A percentile compares a stretch with the other conserved stretches of the same genome.
Evolutionary conservation across 2,888 invertebrate genomes (phyloP).

Genomic region (Idaea dimidiata): DNA sequence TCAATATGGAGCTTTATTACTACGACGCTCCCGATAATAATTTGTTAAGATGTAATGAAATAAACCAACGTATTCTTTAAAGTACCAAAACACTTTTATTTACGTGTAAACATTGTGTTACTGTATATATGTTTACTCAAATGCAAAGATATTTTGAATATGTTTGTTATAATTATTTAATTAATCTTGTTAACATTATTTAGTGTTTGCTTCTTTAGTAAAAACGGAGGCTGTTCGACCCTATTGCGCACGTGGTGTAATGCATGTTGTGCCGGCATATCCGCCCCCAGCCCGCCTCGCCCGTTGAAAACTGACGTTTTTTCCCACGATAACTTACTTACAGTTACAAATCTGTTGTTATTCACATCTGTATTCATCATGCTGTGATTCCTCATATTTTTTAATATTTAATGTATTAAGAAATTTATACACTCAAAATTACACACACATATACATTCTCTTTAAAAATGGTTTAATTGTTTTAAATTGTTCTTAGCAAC

Average conservation of each 20-base stretch:
- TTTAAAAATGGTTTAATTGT: slow-evolving; percentile 18
- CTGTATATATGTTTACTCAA: too few relatives aligned
- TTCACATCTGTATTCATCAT: slow-evolving; percentile 29
- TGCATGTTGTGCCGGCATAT: slow-evolving; percentile 57
- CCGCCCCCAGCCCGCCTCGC: slow-evolving; percentile 59
- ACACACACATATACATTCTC: slow-evolving; percentile 13
- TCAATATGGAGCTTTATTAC: slow-evolving; percentile 76
- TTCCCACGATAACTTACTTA: slow-evolving; percentile 70
- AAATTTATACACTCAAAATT: slow-evolving; percentile 5
- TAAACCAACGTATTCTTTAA: slow-evolving; percentile 29
- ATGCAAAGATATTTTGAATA: neutral
- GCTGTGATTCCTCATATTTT: slow-evolving; percentile 17
- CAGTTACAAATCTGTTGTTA: slow-evolving; percentile 57
- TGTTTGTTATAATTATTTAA: slow-evolving; percentile 2
- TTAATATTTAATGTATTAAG: slow-evolving; percentile 1
- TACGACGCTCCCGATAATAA: slow-evolving; percentile 66
- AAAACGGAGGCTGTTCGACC: slow-evolving; percentile 43
- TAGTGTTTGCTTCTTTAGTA: slow-evolving; percentile 26
- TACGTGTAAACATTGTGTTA: neutral
- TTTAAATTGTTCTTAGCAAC: slow-evolving; percentile 18
- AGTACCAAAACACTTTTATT: neutral
- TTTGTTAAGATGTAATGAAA: slow-evolving; percentile 61
- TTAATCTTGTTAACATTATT: slow-evolving; percentile 14
- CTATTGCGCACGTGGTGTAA: slow-evolving; percentile 60
- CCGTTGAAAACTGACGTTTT: slow-evolving; percentile 62